Evolutionary conservation across 1,140 invertebrate genomes (phyloP).

Genomic region (Euura saliciscinereae): DNA sequence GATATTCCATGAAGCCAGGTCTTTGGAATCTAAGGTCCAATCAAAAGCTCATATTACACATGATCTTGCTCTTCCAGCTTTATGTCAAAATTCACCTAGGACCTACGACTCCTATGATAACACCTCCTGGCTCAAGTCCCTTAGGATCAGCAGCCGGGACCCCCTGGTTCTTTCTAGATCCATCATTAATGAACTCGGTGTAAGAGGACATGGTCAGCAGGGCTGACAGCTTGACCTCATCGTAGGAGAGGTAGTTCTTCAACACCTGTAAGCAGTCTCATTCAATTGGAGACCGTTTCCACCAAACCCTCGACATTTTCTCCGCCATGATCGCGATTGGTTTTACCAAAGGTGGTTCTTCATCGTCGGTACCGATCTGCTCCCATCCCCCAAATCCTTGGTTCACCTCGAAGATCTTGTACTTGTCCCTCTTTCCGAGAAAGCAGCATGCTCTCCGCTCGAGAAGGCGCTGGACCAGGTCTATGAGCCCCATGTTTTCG

Average conservation of each 20-base stretch:
- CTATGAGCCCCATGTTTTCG: constrained; percentile 61
- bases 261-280: constrained; percentile 42
- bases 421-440: constrained; percentile 57
- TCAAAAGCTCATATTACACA: neutral
- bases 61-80: neutral
- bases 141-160: constrained; percentile 47
- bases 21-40: constrained; percentile 49
- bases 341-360: constrained; percentile 53
- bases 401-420: constrained; percentile 57
- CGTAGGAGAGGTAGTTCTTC: constrained; percentile 62
- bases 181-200: constrained; percentile 70
- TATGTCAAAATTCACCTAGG: constrained; percentile 35
- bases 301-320: neutral
- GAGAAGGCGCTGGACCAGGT: constrained; percentile 64
- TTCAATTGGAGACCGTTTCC: neutral
- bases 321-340: neutral
- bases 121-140: constrained; percentile 47
- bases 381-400: constrained; percentile 60
- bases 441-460: constrained; percentile 64
- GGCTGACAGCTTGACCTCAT: constrained; percentile 68
- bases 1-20: constrained; percentile 62
- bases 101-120: constrained; percentile 52
- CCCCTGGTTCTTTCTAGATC: constrained; percentile 64
- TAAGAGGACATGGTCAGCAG: constrained; percentile 67
- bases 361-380: constrained; percentile 55